Percentiles rank a stretch among this genome's conserved stretches.
Conservation (phyloP, 2,797 vertebrate genomes). For the Schizopygopsis pylzovi region DNA sequence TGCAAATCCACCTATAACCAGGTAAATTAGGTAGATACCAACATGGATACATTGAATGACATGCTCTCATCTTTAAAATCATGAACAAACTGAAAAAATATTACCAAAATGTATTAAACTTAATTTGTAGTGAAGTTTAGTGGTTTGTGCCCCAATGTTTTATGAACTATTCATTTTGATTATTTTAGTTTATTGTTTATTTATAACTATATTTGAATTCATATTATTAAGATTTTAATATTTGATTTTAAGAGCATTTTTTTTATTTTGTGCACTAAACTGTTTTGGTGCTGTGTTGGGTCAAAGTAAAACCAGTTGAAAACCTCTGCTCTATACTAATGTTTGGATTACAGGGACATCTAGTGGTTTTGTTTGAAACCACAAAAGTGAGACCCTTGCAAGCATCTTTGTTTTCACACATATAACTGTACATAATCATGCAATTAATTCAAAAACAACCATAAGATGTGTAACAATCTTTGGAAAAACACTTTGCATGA, state of each 20-base stretch:
- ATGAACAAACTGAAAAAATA: not conserved
- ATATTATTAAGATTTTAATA: not conserved
- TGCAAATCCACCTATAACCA: not conserved
- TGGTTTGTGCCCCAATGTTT: not conserved
- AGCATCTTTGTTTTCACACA: not conserved
- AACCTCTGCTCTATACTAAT: not conserved
- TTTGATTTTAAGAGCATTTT: not conserved
- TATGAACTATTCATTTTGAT: not conserved
- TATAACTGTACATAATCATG: conserved; percentile 15
- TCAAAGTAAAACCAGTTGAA: not conserved
- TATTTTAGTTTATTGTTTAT: not conserved
- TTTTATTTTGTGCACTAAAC: not conserved
- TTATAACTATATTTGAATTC: not conserved
- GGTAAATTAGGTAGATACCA: not conserved
- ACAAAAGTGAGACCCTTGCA: not conserved
- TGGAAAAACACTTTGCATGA: conserved; percentile 31
- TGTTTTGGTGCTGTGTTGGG: not conserved
- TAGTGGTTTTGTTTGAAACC: conserved; percentile 28
- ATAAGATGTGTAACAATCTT: not conserved
- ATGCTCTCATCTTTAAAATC: not conserved
- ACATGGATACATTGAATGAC: not conserved
- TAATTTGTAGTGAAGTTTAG: not conserved
- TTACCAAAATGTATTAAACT: not conserved
- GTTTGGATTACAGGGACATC: conserved; percentile 27
- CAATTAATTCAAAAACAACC: not conserved